Evolutionary conservation across 2,113 vertebrate species (phyloP), one percentile per base, ranked within the genome.

Genomic region (Ictalurus punctatus): DNA sequence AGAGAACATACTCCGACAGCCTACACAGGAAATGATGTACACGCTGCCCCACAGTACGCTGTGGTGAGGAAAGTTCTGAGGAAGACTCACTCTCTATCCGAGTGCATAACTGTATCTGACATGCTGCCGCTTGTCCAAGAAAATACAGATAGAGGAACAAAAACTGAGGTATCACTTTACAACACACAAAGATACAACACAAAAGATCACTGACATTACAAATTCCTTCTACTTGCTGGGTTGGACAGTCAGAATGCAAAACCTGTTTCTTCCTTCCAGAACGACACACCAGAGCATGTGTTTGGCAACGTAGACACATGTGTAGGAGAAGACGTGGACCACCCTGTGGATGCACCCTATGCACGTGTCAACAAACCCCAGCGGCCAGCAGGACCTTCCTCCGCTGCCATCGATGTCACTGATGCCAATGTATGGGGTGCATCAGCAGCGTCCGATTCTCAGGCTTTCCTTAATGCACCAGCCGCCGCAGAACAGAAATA

Each of bases 301-400:
- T 85, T 88, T n/a, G 59, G 21, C 52, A 78, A 34, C 34, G 14
- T 27, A 7, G 84, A 30, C 56, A 58, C 48, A 16, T 30, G n/a
- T 37, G 21, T 30, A 12, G 19, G 48, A 80, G 79, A 27, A 19
- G 79, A 86, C 40, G 21, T 76, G 23, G 14, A 6, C 81, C 52
- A 40, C 1, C 23, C 56, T 2, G 48, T 21, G 6, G 91, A 92
- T 58, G 87, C 69, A 56, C 92, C 80, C 2, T 94, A 94, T 12
- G 92, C 93, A 23, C 84, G 88, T 14, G 92, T 93, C 40, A 93
- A 93, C 67, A 94, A 93, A 86, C 85, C 88, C 3, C 89, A 83
- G 9, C 85, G 83, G 34, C 76, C 59, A 6, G 30, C 25, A 23
- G 13, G 85, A 25, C 73, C 54, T 17, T 9, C 30, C 25, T 17